These are phyloP conservation scores for Eulemur rufifrons DNA, from an alignment of 2,113 vertebrate genomes.

Conservation along the genomic window DNA sequence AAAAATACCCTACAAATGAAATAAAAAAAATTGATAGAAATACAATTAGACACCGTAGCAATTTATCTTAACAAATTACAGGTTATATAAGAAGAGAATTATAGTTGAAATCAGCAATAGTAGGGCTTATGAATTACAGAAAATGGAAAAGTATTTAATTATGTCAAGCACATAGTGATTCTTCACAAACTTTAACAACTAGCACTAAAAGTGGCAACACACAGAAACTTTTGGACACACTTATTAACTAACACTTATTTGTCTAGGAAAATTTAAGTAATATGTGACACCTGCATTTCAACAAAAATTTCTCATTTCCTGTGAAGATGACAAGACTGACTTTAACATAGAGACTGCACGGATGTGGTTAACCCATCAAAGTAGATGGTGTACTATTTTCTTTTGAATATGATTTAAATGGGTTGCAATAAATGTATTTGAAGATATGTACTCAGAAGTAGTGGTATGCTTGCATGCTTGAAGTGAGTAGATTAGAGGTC, in stretches of 20 bases:
- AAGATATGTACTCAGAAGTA: neutral
- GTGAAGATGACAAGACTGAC: neutral
- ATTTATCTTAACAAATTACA: neutral
- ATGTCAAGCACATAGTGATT: neutral
- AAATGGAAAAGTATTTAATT: neutral
- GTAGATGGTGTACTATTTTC: neutral
- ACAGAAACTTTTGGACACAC: neutral
- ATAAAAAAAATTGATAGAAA: neutral
- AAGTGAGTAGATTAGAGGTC: neutral
- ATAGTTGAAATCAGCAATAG: neutral
- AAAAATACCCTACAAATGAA: neutral
- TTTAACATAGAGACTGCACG: constrained; percentile 13
- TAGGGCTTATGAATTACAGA: neutral
- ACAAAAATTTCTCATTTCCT: constrained; percentile 48
- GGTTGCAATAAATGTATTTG: neutral
- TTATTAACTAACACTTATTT: neutral
- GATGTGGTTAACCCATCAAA: constrained; percentile 58
- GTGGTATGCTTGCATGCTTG: neutral
- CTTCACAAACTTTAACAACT: neutral
- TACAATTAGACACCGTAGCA: neutral
- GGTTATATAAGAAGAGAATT: neutral
- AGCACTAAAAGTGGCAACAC: neutral
- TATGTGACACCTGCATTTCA: neutral
- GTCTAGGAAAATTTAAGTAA: neutral
- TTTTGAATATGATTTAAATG: constrained; percentile 13